Base-by-base conservation (phyloP, 2,888 invertebrate genomes). In the Agrotis ipsilon region DNA sequence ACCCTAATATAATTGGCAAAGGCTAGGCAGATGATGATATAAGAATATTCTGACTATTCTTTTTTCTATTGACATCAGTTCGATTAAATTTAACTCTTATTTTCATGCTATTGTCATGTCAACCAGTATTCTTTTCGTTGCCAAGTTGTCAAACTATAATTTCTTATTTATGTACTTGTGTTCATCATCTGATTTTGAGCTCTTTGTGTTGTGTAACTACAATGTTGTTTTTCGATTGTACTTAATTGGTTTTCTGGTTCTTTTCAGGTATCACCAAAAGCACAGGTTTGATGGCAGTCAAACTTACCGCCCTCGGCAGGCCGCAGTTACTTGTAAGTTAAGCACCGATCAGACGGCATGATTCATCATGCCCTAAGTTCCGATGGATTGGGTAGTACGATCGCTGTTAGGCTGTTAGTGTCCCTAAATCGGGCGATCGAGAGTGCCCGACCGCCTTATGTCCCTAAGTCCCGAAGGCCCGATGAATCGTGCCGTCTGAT, bases 231-330 rank as follows among this genome's bases (percentile, higher is more conserved):
- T 52, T 60, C 11, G 27, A 18, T 13, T 46, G 21, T 64, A 21
- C 9, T 57, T n/a, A 59, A 43, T 16, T 32, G 13, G 45, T 24
- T 16, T 51, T 1, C 3, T 0, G 39, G 13, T 63, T n/a, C 1
- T 66, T 75, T 97, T 78, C 96, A 99, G 99, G 98, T 88, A 98
- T 98, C 69, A 99, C 99, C 48, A 98, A 98, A 92, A 98, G 98
- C 78, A 99, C 99, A 32, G 99, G 99, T 52, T 98, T 99, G 89
- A 99, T 99, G 90, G 99, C 99, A 54, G 97, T 99, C 78, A 99
- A 99, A 96, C 95, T 99, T 86, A 99, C 99, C 46, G 99, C 99
- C 13, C 97, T 99, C 51, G 99, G 99, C 86, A 97, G 99, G 91
- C 99, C 99, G 62, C 99, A 99, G 92, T 96, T 99, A 86, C 96